Evolutionary conservation across 2,113 vertebrate genomes (phyloP), one percentile per base, ranked within the genome.

Genomic region (Arothron firmamentum): DNA sequence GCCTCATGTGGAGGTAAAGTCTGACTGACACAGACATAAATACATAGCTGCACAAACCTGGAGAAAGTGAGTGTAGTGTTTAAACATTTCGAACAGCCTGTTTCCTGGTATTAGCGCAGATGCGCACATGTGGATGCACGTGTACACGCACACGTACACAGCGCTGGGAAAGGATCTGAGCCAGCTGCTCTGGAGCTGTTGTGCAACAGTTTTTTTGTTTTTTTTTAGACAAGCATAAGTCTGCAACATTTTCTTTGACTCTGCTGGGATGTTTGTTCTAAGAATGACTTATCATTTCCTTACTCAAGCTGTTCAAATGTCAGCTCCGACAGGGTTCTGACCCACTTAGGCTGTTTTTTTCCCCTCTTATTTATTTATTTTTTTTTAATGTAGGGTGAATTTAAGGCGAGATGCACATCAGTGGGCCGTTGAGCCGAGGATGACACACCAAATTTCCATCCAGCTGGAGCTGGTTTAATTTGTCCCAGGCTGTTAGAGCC

Each of bases 271-370:
- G 51, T 65, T 61, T 51, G 67, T 64, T 67, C 3, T 56, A 25
- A 72, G 58, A 63, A 68, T 61, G 60, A 66, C 62, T 72, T 68
- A 21, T 64, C 21, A 66, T 73, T 77, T 62, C 7, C 34, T 56
- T 54, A 42, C 54, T 71, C 55, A 67, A 81, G 60, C 71, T 77
- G 65, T 71, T 67, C 38, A 34, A 58, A 51, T 55, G 65, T 79
- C 55, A 31, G 64, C 66, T 86, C 82, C 79, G 77, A 67, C 74
- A 64, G 66, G 62, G 72, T 80, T 81, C 67, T 88, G 80, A 83
- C 82, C 82, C 80, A 80, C 74, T 86, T 86, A 63, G 54, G n/a
- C 3, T n/a, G 2, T 8, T 38, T 38, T 38, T 11, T n/a, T 4
- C 17, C 45, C 17, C 45, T 16, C 12, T 3, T 46, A 42, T n/a